Conservation (phyloP, 2,797 vertebrate genomes). For the Phrynocephalus forsythii region DNA sequence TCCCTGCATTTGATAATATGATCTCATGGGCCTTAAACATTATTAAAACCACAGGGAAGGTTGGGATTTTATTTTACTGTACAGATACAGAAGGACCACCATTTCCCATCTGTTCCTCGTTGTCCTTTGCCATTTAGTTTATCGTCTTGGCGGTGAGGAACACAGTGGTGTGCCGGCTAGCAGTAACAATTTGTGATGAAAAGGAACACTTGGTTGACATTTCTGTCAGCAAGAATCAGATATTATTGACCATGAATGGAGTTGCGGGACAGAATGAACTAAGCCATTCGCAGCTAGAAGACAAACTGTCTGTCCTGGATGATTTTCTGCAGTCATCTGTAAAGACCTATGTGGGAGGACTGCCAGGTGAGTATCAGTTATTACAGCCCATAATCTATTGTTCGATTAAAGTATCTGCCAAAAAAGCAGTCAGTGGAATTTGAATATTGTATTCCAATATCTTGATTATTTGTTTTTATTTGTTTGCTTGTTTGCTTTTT, state of each 20-base stretch:
- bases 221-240: slow-evolving; percentile 79
- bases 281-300: slow-evolving; percentile 68
- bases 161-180: slow-evolving; percentile 83
- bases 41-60: background rate
- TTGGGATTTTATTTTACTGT: background rate
- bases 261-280: slow-evolving; percentile 79
- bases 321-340: slow-evolving; percentile 72
- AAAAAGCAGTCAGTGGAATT: background rate
- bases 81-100: background rate
- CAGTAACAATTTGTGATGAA: slow-evolving; percentile 85
- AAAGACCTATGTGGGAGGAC: slow-evolving; percentile 90
- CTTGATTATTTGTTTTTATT: too few species aligned
- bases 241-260: slow-evolving; percentile 85
- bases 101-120: slow-evolving; percentile 28
- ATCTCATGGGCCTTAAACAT: background rate
- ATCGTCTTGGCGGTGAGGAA: slow-evolving; percentile 85
- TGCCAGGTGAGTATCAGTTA: slow-evolving; percentile 85
- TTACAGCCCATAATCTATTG: background rate
- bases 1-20: background rate
- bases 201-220: slow-evolving; percentile 86
- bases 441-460: background rate
- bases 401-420: slow-evolving; percentile 8
- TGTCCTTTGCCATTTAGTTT: slow-evolving; percentile 77
- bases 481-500: too few species aligned
- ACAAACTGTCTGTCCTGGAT: slow-evolving; percentile 77